phyloP scores from a whole-genome alignment of 2,888 invertebrate species.

The Tetranychus truncatus region DNA sequence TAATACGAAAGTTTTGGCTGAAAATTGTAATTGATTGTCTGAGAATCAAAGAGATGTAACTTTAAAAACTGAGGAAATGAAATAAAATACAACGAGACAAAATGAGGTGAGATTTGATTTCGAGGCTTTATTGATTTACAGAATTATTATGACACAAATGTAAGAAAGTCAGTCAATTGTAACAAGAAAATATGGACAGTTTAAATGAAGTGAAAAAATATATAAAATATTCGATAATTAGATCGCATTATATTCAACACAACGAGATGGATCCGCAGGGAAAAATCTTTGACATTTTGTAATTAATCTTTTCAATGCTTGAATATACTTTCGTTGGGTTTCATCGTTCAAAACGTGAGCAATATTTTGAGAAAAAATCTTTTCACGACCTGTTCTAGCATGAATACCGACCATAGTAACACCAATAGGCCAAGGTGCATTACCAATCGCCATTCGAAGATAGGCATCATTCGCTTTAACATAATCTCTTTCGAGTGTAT shows the following conservation, averaged over 20 bases:
- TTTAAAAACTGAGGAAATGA: too few species aligned
- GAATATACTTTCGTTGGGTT: conserved; percentile 81
- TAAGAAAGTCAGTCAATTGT: too few species aligned
- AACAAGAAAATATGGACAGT: too few species aligned
- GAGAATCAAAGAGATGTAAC: too few species aligned
- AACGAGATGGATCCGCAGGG: conserved; percentile 86
- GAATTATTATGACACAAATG: too few species aligned
- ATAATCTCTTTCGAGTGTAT: conserved; percentile 72
- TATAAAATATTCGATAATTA: not conserved
- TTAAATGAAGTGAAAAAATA: too few species aligned
- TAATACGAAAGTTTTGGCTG: too few species aligned
- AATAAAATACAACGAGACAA: too few species aligned
- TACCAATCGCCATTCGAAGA: conserved; percentile 97
- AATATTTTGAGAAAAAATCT: conserved; percentile 95
- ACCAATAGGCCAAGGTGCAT: conserved; percentile 99
- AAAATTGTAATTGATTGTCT: too few species aligned
- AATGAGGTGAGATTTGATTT: too few species aligned
- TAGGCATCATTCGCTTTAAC: conserved; percentile 91
- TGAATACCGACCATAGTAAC: conserved; percentile 99
- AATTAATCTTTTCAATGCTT: conserved; percentile 75
- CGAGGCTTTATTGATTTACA: too few species aligned
- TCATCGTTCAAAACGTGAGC: conserved; percentile 90
- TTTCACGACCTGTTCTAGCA: conserved; percentile 94
- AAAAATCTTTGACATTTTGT: conserved; percentile 93
- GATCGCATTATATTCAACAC: conserved; percentile 57